Evolutionary conservation across 2,797 vertebrate genomes (phyloP), one percentile per base, ranked within the genome.

Genomic region (Remorina albescens): DNA sequence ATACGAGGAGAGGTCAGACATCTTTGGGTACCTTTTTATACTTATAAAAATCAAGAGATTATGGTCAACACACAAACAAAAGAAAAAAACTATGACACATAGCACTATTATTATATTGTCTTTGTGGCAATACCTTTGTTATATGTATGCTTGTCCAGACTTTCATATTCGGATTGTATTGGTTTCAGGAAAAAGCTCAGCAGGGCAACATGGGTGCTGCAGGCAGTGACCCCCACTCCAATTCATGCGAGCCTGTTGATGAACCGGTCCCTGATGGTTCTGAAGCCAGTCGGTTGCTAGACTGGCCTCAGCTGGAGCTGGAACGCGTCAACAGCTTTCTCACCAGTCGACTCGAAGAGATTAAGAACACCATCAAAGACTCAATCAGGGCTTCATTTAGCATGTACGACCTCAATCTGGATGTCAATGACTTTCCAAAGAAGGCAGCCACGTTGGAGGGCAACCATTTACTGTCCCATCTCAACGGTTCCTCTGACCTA

Each of bases 311-410:
- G 88, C 92, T 94, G 79, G 98, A 99, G 83, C 92, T 99, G 37
- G 97, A 99, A 86, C 95, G 97, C 0, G 98, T 99, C 78, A 99
- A 97, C 93, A 99, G 96, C 91, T 99, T 99, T 82, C 94, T 99
- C 74, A 99, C 96, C 83, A 99, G 96, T 91, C 96, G 97, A 18
- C 95, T 99, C 21, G 98, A 98, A 86, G 98, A 99, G 91, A 99
- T 99, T 81, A 99, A 98, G 84, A 98, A 98, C 91, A 97, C 97
- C 80, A 99, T 99, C 84, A 98, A 99, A 91, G 97, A 99, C 95
- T 99, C 98, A 37, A 97, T 99, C 84, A 94, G 96, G 54, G 96
- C 98, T 89, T 98, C 97, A 46, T 98, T 99, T 92, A 98, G 96
- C 10, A 96, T 98, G 89, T 98, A 98, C 0, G 98, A 99, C 92